These are phyloP conservation scores for Nymphalis polychloros DNA, from an alignment of 2,888 invertebrate genomes.

Conservation along the genomic window DNA sequence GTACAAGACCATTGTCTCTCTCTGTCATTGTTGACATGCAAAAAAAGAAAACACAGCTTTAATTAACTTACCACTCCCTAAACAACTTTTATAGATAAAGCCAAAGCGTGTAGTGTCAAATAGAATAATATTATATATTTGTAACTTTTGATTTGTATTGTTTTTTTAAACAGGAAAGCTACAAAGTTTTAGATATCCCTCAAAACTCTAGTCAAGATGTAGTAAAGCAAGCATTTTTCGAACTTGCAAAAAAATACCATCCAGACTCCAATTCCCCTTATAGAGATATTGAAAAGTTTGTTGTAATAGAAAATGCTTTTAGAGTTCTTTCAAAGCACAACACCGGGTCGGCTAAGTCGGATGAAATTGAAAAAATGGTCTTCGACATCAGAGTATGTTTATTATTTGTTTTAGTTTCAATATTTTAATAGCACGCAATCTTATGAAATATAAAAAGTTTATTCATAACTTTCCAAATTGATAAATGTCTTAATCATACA, in stretches of 20 bases:
- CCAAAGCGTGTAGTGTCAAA: too few species aligned
- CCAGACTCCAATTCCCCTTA: slow-evolving; percentile 89
- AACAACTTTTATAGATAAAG: too few species aligned
- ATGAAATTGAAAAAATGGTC: slow-evolving; percentile 81
- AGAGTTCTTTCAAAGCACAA: slow-evolving; percentile 85
- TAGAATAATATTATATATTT: too few species aligned
- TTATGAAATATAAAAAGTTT: not conserved
- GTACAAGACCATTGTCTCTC: too few species aligned
- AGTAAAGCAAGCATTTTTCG: slow-evolving; percentile 86
- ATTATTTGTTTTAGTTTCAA: not conserved
- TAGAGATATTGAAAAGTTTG: slow-evolving; percentile 88
- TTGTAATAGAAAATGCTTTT: slow-evolving; percentile 89
- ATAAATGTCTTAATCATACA: too few species aligned
- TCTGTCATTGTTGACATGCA: too few species aligned
- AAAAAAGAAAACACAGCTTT: too few species aligned
- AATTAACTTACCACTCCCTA: too few species aligned
- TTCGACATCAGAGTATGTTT: slow-evolving; percentile 83
- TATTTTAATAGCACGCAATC: not conserved
- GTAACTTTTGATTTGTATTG: too few species aligned
- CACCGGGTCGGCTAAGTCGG: slow-evolving; percentile 69
- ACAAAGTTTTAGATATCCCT: slow-evolving; percentile 84
- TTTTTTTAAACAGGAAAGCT: slow-evolving; percentile 83
- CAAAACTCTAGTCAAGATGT: slow-evolving; percentile 87
- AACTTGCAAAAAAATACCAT: slow-evolving; percentile 90
- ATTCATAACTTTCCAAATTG: too few species aligned